These are phyloP conservation scores for Philereme vetulata DNA, from an alignment of 2,888 invertebrate species.

Conservation along the genomic window DNA sequence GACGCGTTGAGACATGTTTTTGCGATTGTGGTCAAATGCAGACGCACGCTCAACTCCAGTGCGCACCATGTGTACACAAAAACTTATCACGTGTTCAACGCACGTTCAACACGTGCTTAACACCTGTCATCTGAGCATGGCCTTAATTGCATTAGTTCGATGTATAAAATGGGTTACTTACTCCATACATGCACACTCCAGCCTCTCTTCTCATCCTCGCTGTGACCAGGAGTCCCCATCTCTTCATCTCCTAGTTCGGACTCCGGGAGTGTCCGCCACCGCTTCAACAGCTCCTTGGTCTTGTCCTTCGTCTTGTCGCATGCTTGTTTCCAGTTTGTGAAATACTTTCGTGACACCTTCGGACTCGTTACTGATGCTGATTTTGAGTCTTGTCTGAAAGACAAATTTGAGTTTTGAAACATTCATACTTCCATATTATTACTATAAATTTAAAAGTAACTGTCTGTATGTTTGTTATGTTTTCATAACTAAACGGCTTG, in stretches of 20 bases:
- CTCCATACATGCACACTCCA: constrained; percentile 92
- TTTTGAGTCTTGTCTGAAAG: constrained; percentile 75
- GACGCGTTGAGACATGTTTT: too few relatives aligned
- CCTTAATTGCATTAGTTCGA: too few relatives aligned
- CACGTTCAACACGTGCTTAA: too few relatives aligned
- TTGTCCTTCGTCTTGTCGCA: constrained; percentile 90
- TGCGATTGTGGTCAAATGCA: too few relatives aligned
- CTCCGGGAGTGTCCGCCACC: constrained; percentile 88
- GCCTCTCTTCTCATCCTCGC: constrained; percentile 80
- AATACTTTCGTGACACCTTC: constrained; percentile 88
- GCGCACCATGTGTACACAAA: too few relatives aligned
- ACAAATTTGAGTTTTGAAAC: background rate
- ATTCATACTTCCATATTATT: too few relatives aligned
- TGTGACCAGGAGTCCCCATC: constrained; percentile 65
- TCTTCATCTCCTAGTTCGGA: constrained; percentile 67
- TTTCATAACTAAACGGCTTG: too few relatives aligned
- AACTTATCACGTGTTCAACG: too few relatives aligned
- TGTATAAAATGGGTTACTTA: constrained; percentile 60
- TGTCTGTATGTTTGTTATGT: too few relatives aligned
- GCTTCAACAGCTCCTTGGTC: constrained; percentile 88
- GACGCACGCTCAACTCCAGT: too few relatives aligned
- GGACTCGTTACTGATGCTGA: constrained; percentile 66
- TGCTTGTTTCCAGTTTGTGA: constrained; percentile 89
- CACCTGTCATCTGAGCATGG: too few relatives aligned
- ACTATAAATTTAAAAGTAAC: too few relatives aligned